Evolutionary conservation across 2,113 vertebrate genomes (phyloP).

Genomic region (Daubentonia madagascariensis): DNA sequence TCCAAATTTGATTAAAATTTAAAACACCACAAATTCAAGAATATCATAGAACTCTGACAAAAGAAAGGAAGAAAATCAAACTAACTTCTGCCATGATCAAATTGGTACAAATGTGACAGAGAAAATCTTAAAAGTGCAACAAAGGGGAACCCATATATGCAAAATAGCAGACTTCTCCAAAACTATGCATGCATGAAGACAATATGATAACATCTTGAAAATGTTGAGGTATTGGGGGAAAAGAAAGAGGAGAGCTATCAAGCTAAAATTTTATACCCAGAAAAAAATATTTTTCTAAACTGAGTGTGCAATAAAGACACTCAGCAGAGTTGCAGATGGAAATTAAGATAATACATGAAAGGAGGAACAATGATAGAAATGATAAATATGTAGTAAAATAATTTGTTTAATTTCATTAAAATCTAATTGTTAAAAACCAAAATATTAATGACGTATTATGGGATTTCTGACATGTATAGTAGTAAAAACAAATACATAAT

Average conservation of each 20-base stretch:
- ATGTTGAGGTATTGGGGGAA: background rate
- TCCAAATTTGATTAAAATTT: background rate
- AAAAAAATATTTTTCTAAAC: background rate
- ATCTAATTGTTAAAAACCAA: background rate
- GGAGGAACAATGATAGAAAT: background rate
- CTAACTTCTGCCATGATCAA: background rate
- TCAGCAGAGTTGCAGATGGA: background rate
- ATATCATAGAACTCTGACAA: background rate
- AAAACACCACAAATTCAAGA: background rate
- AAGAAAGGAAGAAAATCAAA: background rate
- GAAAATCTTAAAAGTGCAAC: background rate
- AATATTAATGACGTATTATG: background rate
- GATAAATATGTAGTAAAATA: background rate
- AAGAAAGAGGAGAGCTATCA: background rate
- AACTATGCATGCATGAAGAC: background rate
- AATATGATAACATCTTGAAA: background rate
- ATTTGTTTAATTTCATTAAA: background rate
- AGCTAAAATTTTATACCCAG: background rate
- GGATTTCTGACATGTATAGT: background rate
- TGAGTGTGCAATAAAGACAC: background rate
- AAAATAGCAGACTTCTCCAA: background rate
- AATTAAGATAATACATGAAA: background rate
- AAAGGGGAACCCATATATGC: background rate
- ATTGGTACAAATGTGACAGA: background rate
- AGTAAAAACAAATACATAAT: background rate